Evolutionary conservation across 2,888 invertebrate species (phyloP), one percentile per base, ranked within the genome.

Genomic region (Netelia virgata): DNA sequence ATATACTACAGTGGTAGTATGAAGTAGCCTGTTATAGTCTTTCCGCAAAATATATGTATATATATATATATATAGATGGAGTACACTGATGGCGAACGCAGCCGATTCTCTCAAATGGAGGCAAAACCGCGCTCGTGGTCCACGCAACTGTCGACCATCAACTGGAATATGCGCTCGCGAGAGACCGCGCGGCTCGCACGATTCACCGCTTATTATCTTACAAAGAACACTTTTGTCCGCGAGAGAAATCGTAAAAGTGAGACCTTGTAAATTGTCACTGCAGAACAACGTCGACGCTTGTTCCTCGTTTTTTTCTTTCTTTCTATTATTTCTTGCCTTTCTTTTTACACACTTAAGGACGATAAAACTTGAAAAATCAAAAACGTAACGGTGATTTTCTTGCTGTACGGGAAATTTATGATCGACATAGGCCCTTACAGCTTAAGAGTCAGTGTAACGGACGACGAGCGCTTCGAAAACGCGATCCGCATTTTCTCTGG

Each of bases 181-280:
- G 55, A 16, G 23, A 16, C 57, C 47, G 3, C 50, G 41, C 9
- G 11, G 20, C 53, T 36, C 23, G 66, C 75, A 53, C 63, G 74
- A 83, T 81, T 86, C 87, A 75, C 84, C 87, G 88, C 88, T 90
- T 90, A 89, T 90, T 57, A 57, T 18, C 57, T 83, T 83, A 84
- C 86, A 89, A 90, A 88, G 87, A 90, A 86, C 88, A 57, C 53
- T n/a, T 88, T 88, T 89, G 88, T 90, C 86, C 86, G 73, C 83
- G 66, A 72, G 47, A 64, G n/a, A 59, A 57, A 50, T 73, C 87
- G 83, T 89, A 90, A 91, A 90, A 90, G 86, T 89, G 86, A 90
- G 88, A 87, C 82, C 88, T 88, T 88, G 88, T 88, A 88, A 88
- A 90, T 90, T 88, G 85, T 81, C 84, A 78, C 55, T 73, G 76